Percentiles rank a stretch among this genome's conserved stretches.
phyloP scores from a whole-genome alignment of 2,797 vertebrate genomes.

The Eptatretus atami region DNA sequence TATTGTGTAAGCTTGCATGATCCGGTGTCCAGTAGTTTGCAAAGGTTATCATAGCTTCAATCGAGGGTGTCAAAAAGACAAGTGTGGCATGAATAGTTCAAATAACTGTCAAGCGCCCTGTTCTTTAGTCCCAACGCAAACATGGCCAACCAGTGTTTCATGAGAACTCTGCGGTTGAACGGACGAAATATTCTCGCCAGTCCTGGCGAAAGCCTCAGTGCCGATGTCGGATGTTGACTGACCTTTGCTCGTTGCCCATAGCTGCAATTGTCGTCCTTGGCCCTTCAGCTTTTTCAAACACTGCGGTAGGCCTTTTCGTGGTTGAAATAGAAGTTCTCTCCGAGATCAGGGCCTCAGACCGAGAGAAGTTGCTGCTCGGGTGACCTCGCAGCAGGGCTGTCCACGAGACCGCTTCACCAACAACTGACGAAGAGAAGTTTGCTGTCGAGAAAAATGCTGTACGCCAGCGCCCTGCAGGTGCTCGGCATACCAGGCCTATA shows the following conservation, averaged over 20 bases:
- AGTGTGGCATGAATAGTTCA: too few species aligned
- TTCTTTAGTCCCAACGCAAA: constrained; percentile 49
- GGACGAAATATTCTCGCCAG: constrained; percentile 64
- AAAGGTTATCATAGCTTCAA: too few species aligned
- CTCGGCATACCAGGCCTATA: constrained; percentile 69
- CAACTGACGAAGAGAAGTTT: constrained; percentile 49
- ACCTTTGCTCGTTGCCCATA: constrained; percentile 84
- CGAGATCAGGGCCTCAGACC: constrained; percentile 27
- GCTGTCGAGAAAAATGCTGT: constrained; percentile 33
- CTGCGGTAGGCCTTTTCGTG: constrained; percentile 61
- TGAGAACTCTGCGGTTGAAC: constrained; percentile 76
- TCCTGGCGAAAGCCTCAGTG: constrained; percentile 32
- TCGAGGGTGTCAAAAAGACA: too few species aligned
- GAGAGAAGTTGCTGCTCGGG: constrained; percentile 58
- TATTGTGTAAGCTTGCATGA: too few species aligned
- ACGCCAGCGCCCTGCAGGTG: constrained; percentile 72
- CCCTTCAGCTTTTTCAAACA: constrained; percentile 64
- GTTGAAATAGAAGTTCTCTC: constrained; percentile 54
- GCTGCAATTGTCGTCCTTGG: constrained; percentile 51
- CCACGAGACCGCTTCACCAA: constrained; percentile 53
- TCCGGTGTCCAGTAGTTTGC: too few species aligned
- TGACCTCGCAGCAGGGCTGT: constrained; percentile 48
- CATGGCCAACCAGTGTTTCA: constrained; percentile 57
- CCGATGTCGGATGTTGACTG: constrained; percentile 50
- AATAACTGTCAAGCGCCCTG: too few species aligned